Evolutionary conservation across 2,888 invertebrate genomes (phyloP).

Genomic region (Callyntrura sp.): DNA sequence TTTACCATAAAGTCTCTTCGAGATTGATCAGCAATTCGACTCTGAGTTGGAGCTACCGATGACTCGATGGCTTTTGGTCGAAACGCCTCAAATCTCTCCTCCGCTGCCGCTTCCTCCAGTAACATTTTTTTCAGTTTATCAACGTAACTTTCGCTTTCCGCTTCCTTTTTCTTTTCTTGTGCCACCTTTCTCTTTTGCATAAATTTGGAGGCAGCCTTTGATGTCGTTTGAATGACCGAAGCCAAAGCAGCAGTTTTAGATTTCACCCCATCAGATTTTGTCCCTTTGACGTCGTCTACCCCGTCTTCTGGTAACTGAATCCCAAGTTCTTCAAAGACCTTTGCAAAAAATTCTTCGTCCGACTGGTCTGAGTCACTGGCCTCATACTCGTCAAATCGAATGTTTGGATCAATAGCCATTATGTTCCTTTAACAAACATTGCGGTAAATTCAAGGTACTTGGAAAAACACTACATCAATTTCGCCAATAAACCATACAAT

Average conservation of each 20-base stretch:
- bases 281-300: not conserved
- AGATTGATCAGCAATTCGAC: conserved; percentile 27
- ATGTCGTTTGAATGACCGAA: not conserved
- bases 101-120: conserved; percentile 55
- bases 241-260: conserved; percentile 12
- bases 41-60: not conserved
- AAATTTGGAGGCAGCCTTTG: conserved; percentile 59
- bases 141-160: conserved; percentile 38
- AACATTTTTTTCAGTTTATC: conserved; percentile 65
- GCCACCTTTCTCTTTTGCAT: conserved; percentile 42
- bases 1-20: conserved; percentile 67
- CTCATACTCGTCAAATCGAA: conserved; percentile 64
- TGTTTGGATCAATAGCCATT: conserved; percentile 72
- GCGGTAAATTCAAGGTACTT: not conserved
- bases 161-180: conserved; percentile 6
- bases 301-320: conserved; percentile 52
- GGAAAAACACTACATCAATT: not conserved
- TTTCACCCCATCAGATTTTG: not conserved
- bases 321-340: conserved; percentile 74
- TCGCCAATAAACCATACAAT: not conserved
- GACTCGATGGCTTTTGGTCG: conserved; percentile 5
- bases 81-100: not conserved
- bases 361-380: conserved; percentile 71
- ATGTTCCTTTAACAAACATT: conserved; percentile 66
- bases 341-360: conserved; percentile 69